phyloP scores from a whole-genome alignment of 2,113 vertebrate genomes.

The Forbesichthys papilliferus region DNA sequence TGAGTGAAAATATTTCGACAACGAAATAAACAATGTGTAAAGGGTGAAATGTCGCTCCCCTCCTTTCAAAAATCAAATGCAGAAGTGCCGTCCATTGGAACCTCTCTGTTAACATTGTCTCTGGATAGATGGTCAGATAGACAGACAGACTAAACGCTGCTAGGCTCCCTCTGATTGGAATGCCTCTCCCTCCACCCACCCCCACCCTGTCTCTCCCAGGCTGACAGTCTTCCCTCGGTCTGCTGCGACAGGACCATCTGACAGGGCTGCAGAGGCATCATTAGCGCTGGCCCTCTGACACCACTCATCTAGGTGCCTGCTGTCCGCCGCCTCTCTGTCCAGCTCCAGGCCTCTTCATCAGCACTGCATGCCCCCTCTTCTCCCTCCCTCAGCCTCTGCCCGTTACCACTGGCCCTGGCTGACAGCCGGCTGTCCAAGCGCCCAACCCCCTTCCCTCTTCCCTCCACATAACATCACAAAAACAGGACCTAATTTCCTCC shows the following conservation, averaged over 20 bases:
- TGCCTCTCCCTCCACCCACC: background rate
- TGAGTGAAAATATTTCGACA: no score
- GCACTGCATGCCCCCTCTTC: slow-evolving; percentile 25
- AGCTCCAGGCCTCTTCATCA: slow-evolving; percentile 14
- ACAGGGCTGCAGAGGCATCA: slow-evolving; percentile 61
- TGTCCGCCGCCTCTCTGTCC: background rate
- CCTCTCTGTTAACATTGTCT: no score
- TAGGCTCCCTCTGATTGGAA: slow-evolving; percentile 33
- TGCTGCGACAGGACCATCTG: slow-evolving; percentile 53
- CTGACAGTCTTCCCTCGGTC: slow-evolving; percentile 60
- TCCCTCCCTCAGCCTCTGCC: slow-evolving; percentile 15
- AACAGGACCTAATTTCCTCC: background rate
- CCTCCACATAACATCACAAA: background rate
- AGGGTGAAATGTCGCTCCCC: no score
- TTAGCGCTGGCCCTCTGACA: slow-evolving; percentile 59
- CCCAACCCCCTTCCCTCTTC: background rate
- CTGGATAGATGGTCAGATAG: background rate
- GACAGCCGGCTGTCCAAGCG: slow-evolving; percentile 21
- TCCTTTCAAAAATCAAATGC: no score
- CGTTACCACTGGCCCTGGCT: slow-evolving; percentile 19
- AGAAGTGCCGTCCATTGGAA: no score
- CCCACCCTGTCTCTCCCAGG: background rate
- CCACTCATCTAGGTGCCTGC: slow-evolving; percentile 19
- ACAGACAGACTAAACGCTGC: slow-evolving; percentile 28
- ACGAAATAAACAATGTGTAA: no score